Evolutionary conservation across 2,888 invertebrate species (phyloP).

Genomic region (Prosopocoilus inquinatus): DNA sequence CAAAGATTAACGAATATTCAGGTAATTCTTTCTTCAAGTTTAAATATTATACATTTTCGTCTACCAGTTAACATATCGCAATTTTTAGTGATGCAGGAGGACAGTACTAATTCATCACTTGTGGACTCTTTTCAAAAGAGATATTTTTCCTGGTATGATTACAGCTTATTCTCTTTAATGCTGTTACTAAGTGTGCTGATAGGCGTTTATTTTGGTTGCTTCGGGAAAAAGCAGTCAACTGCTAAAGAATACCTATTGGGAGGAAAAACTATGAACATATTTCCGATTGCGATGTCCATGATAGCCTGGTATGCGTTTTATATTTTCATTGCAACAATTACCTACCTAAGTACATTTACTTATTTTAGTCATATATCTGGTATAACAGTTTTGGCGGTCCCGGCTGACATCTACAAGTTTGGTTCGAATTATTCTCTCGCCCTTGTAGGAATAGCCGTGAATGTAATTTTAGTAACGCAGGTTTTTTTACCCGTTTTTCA

Average conservation of each 20-base stretch:
- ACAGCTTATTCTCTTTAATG: conserved; percentile 28
- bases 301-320: conserved; percentile 60
- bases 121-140: not conserved
- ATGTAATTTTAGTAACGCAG: conserved; percentile 40
- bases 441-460: conserved; percentile 41
- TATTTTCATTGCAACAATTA: not conserved
- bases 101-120: no score
- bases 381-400: conserved; percentile 70
- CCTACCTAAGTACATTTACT: not conserved
- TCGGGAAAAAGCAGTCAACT: conserved; percentile 55
- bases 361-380: conserved; percentile 66
- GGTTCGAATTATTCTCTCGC: conserved; percentile 61
- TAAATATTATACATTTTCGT: no score
- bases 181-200: conserved; percentile 29
- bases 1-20: no score
- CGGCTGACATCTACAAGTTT: conserved; percentile 70
- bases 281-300: conserved; percentile 69
- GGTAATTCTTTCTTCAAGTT: no score
- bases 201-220: conserved; percentile 51
- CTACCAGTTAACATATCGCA: no score
- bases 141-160: conserved; percentile 33
- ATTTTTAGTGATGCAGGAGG: no score
- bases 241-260: conserved; percentile 67
- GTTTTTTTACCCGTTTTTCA: conserved; percentile 66
- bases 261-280: conserved; percentile 65